Base-by-base conservation (phyloP, 2,888 invertebrate species). In the Achlya flavicornis region DNA sequence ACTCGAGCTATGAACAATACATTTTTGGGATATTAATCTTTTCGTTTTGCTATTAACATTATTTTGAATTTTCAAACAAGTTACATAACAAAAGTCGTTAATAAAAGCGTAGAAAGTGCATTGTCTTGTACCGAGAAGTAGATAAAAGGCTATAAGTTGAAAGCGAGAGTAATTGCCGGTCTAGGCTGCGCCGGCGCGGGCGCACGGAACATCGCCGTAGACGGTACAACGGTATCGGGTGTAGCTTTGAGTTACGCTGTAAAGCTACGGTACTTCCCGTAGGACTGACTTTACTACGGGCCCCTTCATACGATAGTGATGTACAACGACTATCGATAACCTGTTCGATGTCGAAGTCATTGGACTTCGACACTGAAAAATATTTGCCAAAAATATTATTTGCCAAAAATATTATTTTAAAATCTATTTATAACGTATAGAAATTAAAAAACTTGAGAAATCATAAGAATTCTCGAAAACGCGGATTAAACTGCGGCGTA, bases 111-210 rank as follows among this genome's bases (percentile, higher is more conserved):
- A 78, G 85, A 84, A 86, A 86, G 85, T 82, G 82, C 81, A 85
- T 84, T 85, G 85, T 85, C 79, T 81, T 63, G 59, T 62, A 66
- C 66, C 68, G 71, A 76, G 76, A 74, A 77, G 65, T 74, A 73
- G 78, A 78, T 81, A 83, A 85, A 84, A 85, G 81, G 79, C 83
- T 81, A 81, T 78, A 69, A 79, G 84, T 86, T 77, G 92, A 93
- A 91, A 93, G 90, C 85, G 89, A 92, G 88, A 92, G 92, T 89
- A 85, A 86, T 85, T 77, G 81, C 62, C 67, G 67, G 72, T 73
- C 75, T 78, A 77, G 76, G 83, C 75, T 70, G 77, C 77, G 74
- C 74, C 64, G 63, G 76, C 77, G 74, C 74, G 63, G 63, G 76
- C 77, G 80, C 80, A 78, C 74, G 78, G 67, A 68, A 73, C 69